Conservation (phyloP, 2,113 vertebrate genomes). For the Hirundichthys speculiger region DNA sequence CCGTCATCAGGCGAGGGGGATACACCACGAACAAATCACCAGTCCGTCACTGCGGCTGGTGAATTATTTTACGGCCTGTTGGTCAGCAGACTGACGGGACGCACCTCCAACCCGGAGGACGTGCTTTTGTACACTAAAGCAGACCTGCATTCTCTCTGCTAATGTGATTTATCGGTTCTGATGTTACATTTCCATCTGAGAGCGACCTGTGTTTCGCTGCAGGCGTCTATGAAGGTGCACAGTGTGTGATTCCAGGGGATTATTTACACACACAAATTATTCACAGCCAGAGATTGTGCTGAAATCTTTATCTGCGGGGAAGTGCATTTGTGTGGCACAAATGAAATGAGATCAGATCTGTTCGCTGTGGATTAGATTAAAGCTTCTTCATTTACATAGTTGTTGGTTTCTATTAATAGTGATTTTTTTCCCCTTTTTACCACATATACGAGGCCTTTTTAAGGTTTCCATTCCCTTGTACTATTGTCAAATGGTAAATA, state of each 20-base stretch:
- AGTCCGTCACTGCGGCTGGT: not conserved
- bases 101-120: not conserved
- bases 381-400: constrained; percentile 11
- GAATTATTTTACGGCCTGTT: constrained; percentile 19
- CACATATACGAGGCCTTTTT: too few relatives aligned
- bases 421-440: not conserved
- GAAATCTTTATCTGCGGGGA: constrained; percentile 14
- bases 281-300: constrained; percentile 18
- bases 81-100: constrained; percentile 3
- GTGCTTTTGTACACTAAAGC: constrained; percentile 8
- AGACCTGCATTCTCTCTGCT: constrained; percentile 12
- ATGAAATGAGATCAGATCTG: not conserved
- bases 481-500: not conserved
- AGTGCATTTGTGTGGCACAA: constrained; percentile 15
- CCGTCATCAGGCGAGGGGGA: not conserved
- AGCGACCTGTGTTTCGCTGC: constrained; percentile 29
- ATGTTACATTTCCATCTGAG: constrained; percentile 54
- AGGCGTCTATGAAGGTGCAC: constrained; percentile 23
- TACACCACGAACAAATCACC: not conserved
- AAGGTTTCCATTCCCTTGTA: not conserved
- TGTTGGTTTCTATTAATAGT: not conserved
- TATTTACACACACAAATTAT: constrained; percentile 42
- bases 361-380: constrained; percentile 8
- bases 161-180: constrained; percentile 51
- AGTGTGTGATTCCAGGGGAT: constrained; percentile 13